Evolutionary conservation across 2,113 vertebrate species (phyloP).

Genomic region (Sylvicapra grimmia): DNA sequence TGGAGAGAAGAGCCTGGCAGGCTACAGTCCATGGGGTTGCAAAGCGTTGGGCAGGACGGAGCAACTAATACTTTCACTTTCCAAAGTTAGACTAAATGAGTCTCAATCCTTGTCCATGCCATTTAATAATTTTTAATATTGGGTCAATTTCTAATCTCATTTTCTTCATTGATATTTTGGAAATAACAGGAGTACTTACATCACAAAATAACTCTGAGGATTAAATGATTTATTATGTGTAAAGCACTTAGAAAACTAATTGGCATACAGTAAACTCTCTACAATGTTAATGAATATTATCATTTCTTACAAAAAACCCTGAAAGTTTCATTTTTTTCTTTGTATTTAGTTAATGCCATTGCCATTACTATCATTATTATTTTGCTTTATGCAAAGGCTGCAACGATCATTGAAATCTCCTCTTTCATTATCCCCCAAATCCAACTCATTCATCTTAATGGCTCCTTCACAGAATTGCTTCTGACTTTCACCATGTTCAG

Average conservation of each 20-base stretch:
- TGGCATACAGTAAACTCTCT: not conserved
- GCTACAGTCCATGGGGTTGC: not conserved
- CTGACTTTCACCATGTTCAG: not conserved
- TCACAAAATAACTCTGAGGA: not conserved
- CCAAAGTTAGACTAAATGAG: not conserved
- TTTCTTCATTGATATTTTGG: not conserved
- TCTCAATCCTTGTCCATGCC: not conserved
- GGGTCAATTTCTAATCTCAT: not conserved
- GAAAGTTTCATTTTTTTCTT: not conserved
- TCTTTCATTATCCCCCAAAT: not conserved
- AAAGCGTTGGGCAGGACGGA: not conserved
- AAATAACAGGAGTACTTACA: not conserved
- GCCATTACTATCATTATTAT: not conserved
- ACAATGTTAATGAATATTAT: not conserved
- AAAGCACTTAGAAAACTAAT: not conserved
- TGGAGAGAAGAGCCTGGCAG: not conserved
- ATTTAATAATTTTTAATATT: not conserved
- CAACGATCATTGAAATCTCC: not conserved
- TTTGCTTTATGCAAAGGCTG: not conserved
- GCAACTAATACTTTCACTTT: not conserved
- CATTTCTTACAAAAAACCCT: not conserved
- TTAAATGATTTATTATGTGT: not conserved
- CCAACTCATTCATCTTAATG: not conserved
- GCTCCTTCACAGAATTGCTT: not conserved
- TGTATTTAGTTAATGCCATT: not conserved